Base-by-base conservation (phyloP, 2,888 invertebrate genomes). In the Danaus chrysippus region DNA sequence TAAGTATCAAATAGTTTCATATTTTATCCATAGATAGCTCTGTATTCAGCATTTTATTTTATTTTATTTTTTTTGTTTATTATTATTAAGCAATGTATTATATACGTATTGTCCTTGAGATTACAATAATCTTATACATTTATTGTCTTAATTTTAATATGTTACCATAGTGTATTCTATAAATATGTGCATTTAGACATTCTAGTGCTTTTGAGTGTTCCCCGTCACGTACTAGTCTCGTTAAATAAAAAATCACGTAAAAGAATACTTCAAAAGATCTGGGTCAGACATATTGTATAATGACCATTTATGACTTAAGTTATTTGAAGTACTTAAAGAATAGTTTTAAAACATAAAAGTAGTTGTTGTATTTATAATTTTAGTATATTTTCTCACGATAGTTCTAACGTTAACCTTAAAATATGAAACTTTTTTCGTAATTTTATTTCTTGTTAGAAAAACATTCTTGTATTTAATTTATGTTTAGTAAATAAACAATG, bases 171-270 rank as follows among this genome's bases (percentile, higher is more conserved):
- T 34, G 8, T 34, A 23, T 34, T 34, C 6, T 34, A 34, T 5
- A 34, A 13, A 13, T 46, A 46, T 46, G 10, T 15, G 15, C 15
- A 8, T 10, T 17, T 17, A 10, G n/a, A 6, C 5, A 15, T n/a
- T 17, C 15, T 17, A 15, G 10, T 10, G 10, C 15, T 17, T 3
- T 49, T 17, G 17, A 17, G 1, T 17, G 8, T 15, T 17, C 15
- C 49, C 17, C 49, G 17, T 49, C 49, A 49, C 49, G 49, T 49
- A 49, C 17, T 49, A 49, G 15, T 17, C 9, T 49, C 49, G 11
- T 46, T 49, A 49, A 49, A 49, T 49, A 49, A 49, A 49, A 17
- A 17, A 49, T 49, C 49, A 49, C 49, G 49, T 49, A 49, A 17
- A 49, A 49, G 3, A 8, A 34, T 34, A 10, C 9, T 49, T 15